Base-by-base conservation (phyloP, 2,888 invertebrate species). In the Conistra vaccinii region DNA sequence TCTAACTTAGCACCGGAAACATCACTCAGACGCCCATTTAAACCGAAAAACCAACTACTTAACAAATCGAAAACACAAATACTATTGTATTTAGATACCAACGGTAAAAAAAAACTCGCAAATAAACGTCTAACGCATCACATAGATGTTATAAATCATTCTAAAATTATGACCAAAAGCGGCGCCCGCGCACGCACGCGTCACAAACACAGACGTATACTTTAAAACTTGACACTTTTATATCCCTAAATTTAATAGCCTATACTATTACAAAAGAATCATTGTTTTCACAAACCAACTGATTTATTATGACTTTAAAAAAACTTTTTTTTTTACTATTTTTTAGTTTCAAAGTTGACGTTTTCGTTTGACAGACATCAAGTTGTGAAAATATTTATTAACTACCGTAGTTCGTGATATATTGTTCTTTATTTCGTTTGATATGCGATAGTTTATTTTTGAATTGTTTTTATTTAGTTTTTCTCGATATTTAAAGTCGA, bases 191-290 rank as follows among this genome's bases (percentile, higher is more conserved):
- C 82, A 79, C 85, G 83, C 84, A 81, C 83, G 89, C 85, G 83
- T 83, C 89, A 78, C 83, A 88, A 91, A 91, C 88, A 87, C 85
- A 89, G 88, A 89, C 89, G 86, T 89, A 85, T 67, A 85, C 85
- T 87, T 87, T 88, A 72, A 86, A 88, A 88, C 88, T 89, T 89
- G 92, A 93, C 93, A 90, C 94, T 95, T 87, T 96, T 93, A 95
- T 92, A 92, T 91, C 89, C 90, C 89, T 85, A 92, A 92, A 92
- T 95, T 96, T 96, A 94, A 96, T 94, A 93, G 93, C 94, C 93
- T 94, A 95, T 95, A 93, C 92, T 91, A 94, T 96, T 96, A 96
- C 96, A 96, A 96, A 96, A 96, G 94, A 91, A 91, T 93, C 93
- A 93, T 94, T 96, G 96, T 96, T 95, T 95, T 95, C 93, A 91